phyloP scores from a whole-genome alignment of 2,113 vertebrate genomes.

The Tretioscincus oriximinensis region DNA sequence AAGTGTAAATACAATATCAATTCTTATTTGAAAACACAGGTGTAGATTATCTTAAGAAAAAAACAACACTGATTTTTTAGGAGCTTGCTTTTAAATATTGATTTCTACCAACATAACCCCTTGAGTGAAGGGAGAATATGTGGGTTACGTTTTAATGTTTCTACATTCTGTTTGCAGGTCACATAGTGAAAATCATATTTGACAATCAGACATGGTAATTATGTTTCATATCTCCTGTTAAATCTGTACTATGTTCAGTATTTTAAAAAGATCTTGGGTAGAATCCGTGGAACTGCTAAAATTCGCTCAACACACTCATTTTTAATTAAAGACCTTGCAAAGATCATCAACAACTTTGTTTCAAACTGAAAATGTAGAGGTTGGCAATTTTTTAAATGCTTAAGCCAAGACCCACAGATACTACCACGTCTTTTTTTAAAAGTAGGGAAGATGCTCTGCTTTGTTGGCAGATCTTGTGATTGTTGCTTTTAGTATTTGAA shows the following conservation, averaged over 20 bases:
- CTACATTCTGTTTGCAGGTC: accelerated
- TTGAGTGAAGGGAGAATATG: accelerated
- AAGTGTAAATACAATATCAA: accelerated
- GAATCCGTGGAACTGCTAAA: constrained; percentile 1
- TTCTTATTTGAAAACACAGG: background rate
- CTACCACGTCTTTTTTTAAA: background rate
- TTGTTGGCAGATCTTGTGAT: constrained; percentile 10
- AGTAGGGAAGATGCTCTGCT: background rate
- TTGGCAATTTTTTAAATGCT: constrained; percentile 18
- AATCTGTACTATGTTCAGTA: constrained; percentile 11
- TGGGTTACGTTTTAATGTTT: background rate
- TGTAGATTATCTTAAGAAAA: background rate
- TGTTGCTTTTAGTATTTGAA: constrained; percentile 9
- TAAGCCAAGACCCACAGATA: constrained; percentile 27
- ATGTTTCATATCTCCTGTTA: background rate
- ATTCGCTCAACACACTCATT: constrained; percentile 40
- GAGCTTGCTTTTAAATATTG: accelerated
- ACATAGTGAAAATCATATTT: background rate
- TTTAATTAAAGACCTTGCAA: constrained; percentile 47
- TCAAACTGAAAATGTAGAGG: background rate
- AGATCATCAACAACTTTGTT: background rate
- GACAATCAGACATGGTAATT: constrained; percentile 13
- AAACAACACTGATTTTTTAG: background rate
- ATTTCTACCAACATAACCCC: accelerated
- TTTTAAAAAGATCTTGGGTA: background rate